phyloP scores from a whole-genome alignment of 2,888 invertebrate genomes.

The Anarsia innoxiella region DNA sequence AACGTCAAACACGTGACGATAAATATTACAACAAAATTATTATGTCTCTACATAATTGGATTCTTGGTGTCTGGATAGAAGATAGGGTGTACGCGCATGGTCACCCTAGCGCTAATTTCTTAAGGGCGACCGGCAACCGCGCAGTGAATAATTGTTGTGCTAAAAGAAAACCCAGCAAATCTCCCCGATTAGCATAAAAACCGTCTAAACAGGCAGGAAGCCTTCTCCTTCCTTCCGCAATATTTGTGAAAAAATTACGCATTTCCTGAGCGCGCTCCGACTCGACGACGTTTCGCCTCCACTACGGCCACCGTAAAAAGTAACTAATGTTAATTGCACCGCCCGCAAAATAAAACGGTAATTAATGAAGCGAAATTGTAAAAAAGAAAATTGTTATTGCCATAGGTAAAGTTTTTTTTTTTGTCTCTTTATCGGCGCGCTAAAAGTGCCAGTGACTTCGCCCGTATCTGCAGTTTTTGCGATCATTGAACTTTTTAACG shows the following conservation, averaged over 20 bases:
- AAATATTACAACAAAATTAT: no score
- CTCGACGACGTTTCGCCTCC: slow-evolving; percentile 62
- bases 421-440: slow-evolving; percentile 11
- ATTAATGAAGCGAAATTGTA: slow-evolving; percentile 55
- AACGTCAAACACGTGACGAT: no score
- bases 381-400: slow-evolving; percentile 47
- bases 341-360: slow-evolving; percentile 54
- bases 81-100: slow-evolving; percentile 8
- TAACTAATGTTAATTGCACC: slow-evolving; percentile 63
- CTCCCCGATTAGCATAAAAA: slow-evolving; percentile 71
- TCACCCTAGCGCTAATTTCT: slow-evolving; percentile 47
- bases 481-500: slow-evolving; percentile 6
- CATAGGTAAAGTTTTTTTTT: slow-evolving; percentile 24
- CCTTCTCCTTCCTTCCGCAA: slow-evolving; percentile 69
- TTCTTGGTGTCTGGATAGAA: no score
- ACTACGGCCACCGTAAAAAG: slow-evolving; percentile 44
- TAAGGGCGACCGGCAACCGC: slow-evolving; percentile 39
- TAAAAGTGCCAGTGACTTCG: slow-evolving; percentile 11
- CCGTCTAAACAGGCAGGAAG: slow-evolving; percentile 68
- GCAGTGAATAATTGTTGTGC: slow-evolving; percentile 63
- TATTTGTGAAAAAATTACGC: slow-evolving; percentile 71
- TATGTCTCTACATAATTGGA: no score
- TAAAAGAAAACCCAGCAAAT: slow-evolving; percentile 67
- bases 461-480: slow-evolving; percentile 7
- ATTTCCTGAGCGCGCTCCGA: slow-evolving; percentile 47